A percentile compares a stretch with the other conserved stretches of the same genome.
Evolutionary conservation across 2,113 vertebrate genomes (phyloP).

Genomic region (Tupaia tana): DNA sequence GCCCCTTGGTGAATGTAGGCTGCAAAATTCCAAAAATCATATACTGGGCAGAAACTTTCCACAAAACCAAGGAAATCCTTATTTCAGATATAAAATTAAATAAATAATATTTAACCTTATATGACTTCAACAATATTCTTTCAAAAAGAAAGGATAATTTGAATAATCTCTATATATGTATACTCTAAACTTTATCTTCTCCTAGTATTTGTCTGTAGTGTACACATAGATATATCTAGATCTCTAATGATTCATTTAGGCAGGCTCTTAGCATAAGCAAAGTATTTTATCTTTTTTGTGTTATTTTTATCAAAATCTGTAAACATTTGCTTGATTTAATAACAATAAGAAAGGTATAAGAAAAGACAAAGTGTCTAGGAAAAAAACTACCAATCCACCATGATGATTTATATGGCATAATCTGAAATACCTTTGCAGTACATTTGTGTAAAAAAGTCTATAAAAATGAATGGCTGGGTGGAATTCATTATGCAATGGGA

Average conservation of each 20-base stretch:
- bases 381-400: slow-evolving; percentile 22
- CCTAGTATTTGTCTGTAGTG: background rate
- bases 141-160: slow-evolving; percentile 61
- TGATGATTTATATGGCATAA: slow-evolving; percentile 67
- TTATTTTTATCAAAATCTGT: slow-evolving; percentile 69
- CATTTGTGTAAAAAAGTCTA: slow-evolving; percentile 69
- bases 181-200: slow-evolving; percentile 75
- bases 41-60: slow-evolving; percentile 38
- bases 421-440: slow-evolving; percentile 66
- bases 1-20: background rate
- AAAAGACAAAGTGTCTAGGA: slow-evolving; percentile 61
- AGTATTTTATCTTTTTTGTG: slow-evolving; percentile 51
- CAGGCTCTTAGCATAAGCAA: slow-evolving; percentile 34
- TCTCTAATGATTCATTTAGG: slow-evolving; percentile 75
- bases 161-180: slow-evolving; percentile 77
- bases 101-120: slow-evolving; percentile 75
- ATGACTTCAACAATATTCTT: slow-evolving; percentile 62
- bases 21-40: slow-evolving; percentile 32
- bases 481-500: slow-evolving; percentile 71
- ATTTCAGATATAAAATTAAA: slow-evolving; percentile 67
- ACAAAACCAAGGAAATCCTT: slow-evolving; percentile 41
- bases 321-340: slow-evolving; percentile 82
- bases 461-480: slow-evolving; percentile 72
- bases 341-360: slow-evolving; percentile 59
- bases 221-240: slow-evolving; percentile 38